Evolutionary conservation across 2,113 vertebrate species (phyloP), one percentile per base, ranked within the genome.

Genomic region (Laticauda colubrina): DNA sequence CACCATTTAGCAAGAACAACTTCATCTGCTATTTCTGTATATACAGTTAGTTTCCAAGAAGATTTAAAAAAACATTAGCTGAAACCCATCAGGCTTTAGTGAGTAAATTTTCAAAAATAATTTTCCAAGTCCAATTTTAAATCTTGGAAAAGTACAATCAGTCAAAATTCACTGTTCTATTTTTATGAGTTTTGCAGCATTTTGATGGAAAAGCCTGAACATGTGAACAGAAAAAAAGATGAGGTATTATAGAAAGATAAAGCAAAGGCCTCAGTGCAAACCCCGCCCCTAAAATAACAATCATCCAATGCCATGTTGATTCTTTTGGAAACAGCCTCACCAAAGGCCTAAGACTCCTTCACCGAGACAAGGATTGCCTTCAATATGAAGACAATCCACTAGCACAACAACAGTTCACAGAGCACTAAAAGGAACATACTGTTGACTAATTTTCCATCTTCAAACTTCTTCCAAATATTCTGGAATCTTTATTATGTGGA

Each of bases 381-480:
- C 51, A 75, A 15, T 93, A 0, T 4, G 81, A 43, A 93, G 24
- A 87, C 18, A 59, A 51, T 0, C 85, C 39, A 24, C 57, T 34
- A 69, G 11, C 1, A 14, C 3, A 87, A 14, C 3, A 87, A 20
- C n/a, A 55, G 90, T 55, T 55, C n/a, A 55, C 51, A 18, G 18
- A 29, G 24, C 7, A 34, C n/a, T 20, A 53, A 85, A 6, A 7
- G 26, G 39, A 51, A 54, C 10, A 90, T 29, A 90, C 54, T 0
- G 90, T 48, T 34, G 94, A 43, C 29, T 43, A 92, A 94, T 75
- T 14, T 10, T 15, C 81, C 21, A 34, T 91, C 0, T 0, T 21
- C 90, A 93, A 94, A 69, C 53, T 92, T 51, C 59, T 90, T 12
- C 64, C 53, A 93, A 95, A 75, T 95, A 4, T 69, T 21, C 64